These are phyloP conservation scores for Crypturellus tataupa DNA, from an alignment of 2,797 vertebrate species.

Conservation along the genomic window DNA sequence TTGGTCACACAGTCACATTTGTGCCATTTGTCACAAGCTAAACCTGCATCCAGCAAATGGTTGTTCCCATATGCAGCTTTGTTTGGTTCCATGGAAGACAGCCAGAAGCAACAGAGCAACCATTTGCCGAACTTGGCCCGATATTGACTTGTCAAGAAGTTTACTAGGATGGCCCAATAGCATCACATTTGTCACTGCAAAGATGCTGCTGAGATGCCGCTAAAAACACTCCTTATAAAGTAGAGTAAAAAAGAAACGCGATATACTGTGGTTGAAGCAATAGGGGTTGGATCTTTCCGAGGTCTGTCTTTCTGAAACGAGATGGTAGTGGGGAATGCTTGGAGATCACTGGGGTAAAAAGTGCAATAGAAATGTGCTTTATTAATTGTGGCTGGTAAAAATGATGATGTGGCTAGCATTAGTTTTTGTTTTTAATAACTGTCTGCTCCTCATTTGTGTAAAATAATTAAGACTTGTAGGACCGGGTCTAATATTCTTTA, in stretches of 20 bases:
- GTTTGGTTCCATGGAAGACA: not conserved
- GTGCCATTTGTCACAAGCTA: slow-evolving; percentile 1
- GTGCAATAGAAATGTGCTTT: not conserved
- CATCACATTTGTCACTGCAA: not conserved
- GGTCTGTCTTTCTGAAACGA: not conserved
- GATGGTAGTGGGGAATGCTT: not conserved
- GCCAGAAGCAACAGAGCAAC: not conserved
- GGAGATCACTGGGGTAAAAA: not conserved
- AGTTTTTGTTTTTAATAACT: slow-evolving; percentile 1
- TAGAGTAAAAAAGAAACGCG: not conserved
- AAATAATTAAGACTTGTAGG: not conserved
- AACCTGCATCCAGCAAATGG: not conserved
- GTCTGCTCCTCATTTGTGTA: not conserved
- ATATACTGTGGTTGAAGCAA: not conserved
- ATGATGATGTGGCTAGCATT: not conserved
- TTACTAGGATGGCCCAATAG: not conserved
- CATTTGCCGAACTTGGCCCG: not conserved
- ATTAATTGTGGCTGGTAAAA: not conserved
- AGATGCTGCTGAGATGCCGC: not conserved
- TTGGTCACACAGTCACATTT: not conserved
- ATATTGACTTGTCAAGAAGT: not conserved
- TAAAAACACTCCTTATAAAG: not conserved
- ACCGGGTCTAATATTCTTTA: not conserved
- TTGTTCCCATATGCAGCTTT: not conserved
- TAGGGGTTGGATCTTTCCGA: not conserved